These are phyloP conservation scores for Pteropus alecto DNA, from an alignment of 2,113 vertebrate species.

Conservation along the genomic window DNA sequence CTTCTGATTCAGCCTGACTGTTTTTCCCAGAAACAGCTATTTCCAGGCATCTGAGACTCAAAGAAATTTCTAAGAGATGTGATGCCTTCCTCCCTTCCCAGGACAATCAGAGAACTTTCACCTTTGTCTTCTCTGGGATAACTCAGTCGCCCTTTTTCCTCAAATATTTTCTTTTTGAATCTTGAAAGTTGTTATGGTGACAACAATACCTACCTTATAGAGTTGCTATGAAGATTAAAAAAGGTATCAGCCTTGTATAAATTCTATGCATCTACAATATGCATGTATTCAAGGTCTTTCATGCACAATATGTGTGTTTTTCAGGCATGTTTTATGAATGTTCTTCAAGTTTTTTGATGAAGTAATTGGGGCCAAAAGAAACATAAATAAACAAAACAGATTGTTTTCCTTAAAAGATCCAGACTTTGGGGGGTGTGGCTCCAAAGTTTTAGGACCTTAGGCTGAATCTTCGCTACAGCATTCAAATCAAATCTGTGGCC, in stretches of 20 bases:
- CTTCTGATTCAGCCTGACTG: constrained; percentile 25
- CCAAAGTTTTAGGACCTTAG: neutral
- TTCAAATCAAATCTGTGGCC: neutral
- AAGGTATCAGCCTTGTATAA: neutral
- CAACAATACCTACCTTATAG: neutral
- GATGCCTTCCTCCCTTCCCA: neutral
- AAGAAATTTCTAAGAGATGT: neutral
- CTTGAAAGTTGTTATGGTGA: neutral
- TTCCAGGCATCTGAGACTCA: neutral
- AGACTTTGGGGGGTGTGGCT: neutral
- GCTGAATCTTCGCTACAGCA: neutral
- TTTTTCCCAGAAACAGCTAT: constrained; percentile 29
- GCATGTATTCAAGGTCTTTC: neutral
- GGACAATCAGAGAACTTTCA: neutral
- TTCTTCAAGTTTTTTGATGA: neutral
- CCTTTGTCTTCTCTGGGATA: neutral
- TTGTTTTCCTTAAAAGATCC: constrained; percentile 7
- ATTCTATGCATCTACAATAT: neutral
- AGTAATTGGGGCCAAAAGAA: neutral
- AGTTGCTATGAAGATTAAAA: neutral
- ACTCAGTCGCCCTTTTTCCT: neutral
- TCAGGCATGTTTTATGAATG: neutral
- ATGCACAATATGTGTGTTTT: neutral
- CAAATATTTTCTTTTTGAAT: neutral
- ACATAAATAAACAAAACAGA: neutral